Evolutionary conservation across 2,113 vertebrate species (phyloP).

Genomic region (Connochaetes taurinus): DNA sequence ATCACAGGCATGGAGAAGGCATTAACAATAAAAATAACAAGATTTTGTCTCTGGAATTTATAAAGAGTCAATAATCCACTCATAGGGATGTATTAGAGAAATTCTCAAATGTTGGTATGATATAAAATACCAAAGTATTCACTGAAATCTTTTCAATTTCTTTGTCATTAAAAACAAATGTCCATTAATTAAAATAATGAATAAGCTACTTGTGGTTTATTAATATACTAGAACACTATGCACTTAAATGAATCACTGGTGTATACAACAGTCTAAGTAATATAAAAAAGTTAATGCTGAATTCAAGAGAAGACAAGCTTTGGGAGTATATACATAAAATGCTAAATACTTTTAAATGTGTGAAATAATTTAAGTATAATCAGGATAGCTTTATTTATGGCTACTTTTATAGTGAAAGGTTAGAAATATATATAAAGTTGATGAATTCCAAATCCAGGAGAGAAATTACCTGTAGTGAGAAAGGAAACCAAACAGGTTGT

Average conservation of each 20-base stretch:
- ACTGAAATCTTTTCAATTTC: background rate
- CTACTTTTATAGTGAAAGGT: background rate
- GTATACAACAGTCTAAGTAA: background rate
- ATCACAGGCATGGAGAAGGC: background rate
- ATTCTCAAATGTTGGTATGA: background rate
- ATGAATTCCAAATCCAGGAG: background rate
- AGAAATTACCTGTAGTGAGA: background rate
- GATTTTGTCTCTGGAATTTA: background rate
- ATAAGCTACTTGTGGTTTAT: background rate
- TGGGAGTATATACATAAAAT: background rate
- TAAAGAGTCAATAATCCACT: background rate
- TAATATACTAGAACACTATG: background rate
- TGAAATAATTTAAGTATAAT: background rate
- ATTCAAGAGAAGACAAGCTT: background rate
- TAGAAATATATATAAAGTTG: background rate
- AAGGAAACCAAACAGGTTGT: background rate
- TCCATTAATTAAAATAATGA: background rate
- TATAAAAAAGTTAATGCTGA: background rate
- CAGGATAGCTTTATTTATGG: background rate
- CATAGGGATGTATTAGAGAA: background rate
- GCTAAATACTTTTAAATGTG: background rate
- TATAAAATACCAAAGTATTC: background rate
- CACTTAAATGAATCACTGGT: background rate
- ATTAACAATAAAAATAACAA: background rate
- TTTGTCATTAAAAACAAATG: background rate